phyloP scores from a whole-genome alignment of 2,113 vertebrate species.

The Lophochroa leadbeateri region DNA sequence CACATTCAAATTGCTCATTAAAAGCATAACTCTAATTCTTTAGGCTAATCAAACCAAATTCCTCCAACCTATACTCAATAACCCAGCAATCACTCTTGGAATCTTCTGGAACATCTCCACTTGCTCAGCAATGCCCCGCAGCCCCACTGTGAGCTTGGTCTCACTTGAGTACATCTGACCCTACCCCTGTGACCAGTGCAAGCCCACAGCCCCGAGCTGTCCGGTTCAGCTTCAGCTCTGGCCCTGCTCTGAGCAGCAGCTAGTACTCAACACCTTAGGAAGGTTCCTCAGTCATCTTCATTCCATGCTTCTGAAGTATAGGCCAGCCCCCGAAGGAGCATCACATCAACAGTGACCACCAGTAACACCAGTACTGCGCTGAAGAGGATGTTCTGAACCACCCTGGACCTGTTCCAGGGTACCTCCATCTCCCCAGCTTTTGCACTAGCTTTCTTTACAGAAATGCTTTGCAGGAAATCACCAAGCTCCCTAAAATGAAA shows the following conservation, averaged over 20 bases:
- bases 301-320: neutral
- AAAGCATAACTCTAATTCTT: neutral
- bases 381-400: neutral
- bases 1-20: neutral
- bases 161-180: no score
- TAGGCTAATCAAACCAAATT: neutral
- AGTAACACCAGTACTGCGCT: neutral
- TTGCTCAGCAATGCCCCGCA: no score
- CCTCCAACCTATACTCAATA: neutral
- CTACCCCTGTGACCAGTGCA: neutral
- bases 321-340: neutral
- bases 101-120: neutral
- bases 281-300: fast-evolving
- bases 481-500: neutral
- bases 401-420: fast-evolving
- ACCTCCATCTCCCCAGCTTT: neutral
- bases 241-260: neutral
- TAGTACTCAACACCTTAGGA: no score
- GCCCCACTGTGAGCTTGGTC: neutral
- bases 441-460: neutral
- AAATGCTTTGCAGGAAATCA: neutral
- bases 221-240: neutral
- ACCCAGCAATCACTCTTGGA: no score
- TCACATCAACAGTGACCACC: neutral
- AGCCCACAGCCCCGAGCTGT: neutral